Base-by-base conservation (phyloP, 2,797 vertebrate genomes). In the Enteromius anoplus region DNA sequence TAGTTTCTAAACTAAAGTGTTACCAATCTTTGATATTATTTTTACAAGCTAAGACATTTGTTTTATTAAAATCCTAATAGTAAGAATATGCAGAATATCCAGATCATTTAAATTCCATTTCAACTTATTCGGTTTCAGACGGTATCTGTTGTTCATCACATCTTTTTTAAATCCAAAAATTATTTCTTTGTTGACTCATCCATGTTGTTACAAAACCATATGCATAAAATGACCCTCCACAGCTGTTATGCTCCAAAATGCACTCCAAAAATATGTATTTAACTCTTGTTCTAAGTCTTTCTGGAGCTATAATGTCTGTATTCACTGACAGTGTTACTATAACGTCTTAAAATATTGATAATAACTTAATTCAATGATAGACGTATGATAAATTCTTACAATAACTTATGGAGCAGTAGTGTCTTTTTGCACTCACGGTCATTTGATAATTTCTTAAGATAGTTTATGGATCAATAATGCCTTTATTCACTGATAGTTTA, bases 11-110 rank as follows among this genome's bases (percentile, higher is more conserved):
- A 26, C 55, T 60, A 60, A 60, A 26, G 4, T 60, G 58, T 26
- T 26, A 26, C n/a, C 10, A 26, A 26, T 12, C 47, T 83, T 80
- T 71, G 70, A 70, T 58, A 82, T 76, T 29, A 83, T 3, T 37
- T 55, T 75, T 21, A 14, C 14, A 34, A 53, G 71, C 5, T n/a
- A 51, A 51, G 4, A 23, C 21, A 15, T 14, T 55, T 5, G 10
- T 47, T 80, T 62, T 29, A 42, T 42, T 42, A 42, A 42, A 42
- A 42, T 42, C 9, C 9, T 42, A 42, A 72, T 11, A 58, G 51
- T 23, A 73, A n/a, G 29, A 53, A n/a, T 53, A 73, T 14, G 12
- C 1, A 32, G 26, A 51, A 34, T 51, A 12, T 34, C 29, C 10
- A 21, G 71, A 53, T n/a, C 1, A 73, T 32, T 64, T 32, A n/a